phyloP scores from a whole-genome alignment of 2,113 vertebrate genomes.

The Notarius lentiginosus region DNA sequence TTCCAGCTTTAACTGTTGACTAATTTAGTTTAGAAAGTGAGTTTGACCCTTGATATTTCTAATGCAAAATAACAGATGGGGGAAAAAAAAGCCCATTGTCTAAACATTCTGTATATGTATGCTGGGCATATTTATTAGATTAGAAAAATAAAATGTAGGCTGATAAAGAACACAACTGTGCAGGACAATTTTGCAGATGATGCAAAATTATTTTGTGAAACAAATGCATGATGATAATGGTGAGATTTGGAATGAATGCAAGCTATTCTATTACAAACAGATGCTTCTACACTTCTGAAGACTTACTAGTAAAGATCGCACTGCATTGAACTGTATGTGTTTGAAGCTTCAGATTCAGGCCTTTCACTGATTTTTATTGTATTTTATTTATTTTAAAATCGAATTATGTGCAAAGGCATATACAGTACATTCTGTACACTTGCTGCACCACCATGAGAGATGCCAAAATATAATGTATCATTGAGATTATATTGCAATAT shows the following conservation, averaged over 20 bases:
- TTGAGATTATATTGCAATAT: background rate
- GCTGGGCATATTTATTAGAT: background rate
- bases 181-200: too few relatives aligned
- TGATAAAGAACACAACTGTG: background rate
- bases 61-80: background rate
- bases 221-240: too few relatives aligned
- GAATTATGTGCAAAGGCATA: background rate
- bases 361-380: too few relatives aligned
- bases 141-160: background rate
- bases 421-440: too few relatives aligned
- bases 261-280: background rate
- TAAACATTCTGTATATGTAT: background rate
- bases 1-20: background rate
- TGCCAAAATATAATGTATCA: background rate
- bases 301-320: background rate
- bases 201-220: background rate
- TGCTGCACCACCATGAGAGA: too few relatives aligned
- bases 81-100: background rate
- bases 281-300: background rate
- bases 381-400: background rate
- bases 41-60: background rate
- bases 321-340: background rate
- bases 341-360: too few relatives aligned
- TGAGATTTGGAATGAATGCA: background rate
- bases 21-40: conserved; percentile 7